Conservation (phyloP, 2,797 vertebrate species). For the Rachycentron canadum region DNA sequence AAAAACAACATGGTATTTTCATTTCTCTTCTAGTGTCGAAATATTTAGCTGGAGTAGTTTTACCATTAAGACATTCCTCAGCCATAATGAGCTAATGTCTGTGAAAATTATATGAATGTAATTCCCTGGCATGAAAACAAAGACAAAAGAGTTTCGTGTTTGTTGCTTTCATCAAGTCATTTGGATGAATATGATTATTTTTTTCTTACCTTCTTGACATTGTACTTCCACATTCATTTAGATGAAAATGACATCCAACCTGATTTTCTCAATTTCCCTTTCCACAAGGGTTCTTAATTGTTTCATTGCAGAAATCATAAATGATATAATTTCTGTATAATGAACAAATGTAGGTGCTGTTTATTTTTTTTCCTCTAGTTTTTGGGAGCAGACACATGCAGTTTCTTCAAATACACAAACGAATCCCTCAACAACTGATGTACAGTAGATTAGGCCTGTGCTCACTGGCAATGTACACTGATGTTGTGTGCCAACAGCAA, state of each 20-base stretch:
- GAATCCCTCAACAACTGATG: conserved; percentile 27
- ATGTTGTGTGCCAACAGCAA: conserved; percentile 34
- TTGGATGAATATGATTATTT: neutral
- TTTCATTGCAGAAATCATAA: conserved; percentile 16
- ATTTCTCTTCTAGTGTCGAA: neutral
- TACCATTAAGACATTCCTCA: neutral
- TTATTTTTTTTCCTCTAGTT: neutral
- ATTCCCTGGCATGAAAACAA: neutral
- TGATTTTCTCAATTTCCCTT: conserved; percentile 12
- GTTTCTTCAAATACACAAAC: conserved; percentile 24
- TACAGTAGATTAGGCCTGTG: conserved; percentile 12
- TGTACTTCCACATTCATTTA: conserved; percentile 7
- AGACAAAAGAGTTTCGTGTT: neutral
- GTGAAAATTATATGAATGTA: neutral
- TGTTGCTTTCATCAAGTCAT: neutral
- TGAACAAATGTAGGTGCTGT: neutral
- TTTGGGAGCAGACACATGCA: conserved; percentile 12
- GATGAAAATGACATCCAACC: neutral
- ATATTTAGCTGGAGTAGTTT: conserved; percentile 8
- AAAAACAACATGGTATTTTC: neutral
- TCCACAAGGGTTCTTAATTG: conserved; percentile 13
- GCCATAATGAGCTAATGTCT: neutral
- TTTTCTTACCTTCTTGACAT: neutral
- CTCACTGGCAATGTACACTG: conserved; percentile 1
- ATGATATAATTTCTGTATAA: conserved; percentile 4